Evolutionary conservation across 2,113 vertebrate species (phyloP).

Genomic region (Hipposideros armiger): DNA sequence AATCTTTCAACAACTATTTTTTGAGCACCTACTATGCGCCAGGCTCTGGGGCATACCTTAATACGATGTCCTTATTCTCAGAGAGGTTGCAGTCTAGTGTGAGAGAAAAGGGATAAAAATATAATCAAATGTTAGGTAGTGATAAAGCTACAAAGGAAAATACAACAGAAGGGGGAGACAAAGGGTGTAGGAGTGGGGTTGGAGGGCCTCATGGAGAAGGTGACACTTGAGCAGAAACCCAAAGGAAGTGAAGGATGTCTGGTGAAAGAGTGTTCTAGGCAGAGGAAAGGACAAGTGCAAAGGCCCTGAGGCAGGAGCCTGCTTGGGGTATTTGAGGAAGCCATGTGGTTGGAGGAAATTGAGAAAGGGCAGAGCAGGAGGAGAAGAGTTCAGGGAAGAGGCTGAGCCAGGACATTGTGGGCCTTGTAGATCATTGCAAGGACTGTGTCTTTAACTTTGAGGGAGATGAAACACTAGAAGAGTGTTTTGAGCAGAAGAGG

Average conservation of each 20-base stretch:
- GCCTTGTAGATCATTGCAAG: not conserved
- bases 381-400: not conserved
- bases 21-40: not conserved
- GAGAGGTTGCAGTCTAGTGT: not conserved
- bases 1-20: not conserved
- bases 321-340: not conserved
- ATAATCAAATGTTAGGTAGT: not conserved
- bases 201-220: not conserved
- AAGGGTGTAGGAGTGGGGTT: not conserved
- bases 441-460: not conserved
- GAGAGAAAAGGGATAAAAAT: not conserved
- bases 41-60: not conserved
- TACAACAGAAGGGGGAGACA: not conserved
- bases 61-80: not conserved
- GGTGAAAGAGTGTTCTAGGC: not conserved
- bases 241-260: not conserved
- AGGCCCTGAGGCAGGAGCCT: not conserved
- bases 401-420: not conserved
- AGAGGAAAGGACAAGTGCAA: not conserved
- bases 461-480: not conserved
- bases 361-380: not conserved
- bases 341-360: not conserved
- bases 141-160: not conserved
- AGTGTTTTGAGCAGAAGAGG: not conserved
- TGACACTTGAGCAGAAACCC: not conserved